These are phyloP conservation scores for Lucinisca nassula DNA, from an alignment of 2,888 invertebrate species.

Conservation along the genomic window DNA sequence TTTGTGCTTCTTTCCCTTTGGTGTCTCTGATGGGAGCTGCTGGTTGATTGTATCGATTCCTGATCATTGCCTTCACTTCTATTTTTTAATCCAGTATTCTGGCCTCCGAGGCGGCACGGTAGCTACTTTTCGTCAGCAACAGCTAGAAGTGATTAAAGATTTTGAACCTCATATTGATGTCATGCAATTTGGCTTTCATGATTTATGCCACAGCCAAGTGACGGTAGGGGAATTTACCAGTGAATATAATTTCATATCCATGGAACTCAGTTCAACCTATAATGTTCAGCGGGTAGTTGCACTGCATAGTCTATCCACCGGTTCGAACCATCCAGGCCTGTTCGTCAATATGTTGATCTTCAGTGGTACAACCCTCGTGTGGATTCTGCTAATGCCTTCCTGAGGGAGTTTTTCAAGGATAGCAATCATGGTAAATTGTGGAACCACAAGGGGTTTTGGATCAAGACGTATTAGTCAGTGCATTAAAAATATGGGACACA, in stretches of 20 bases:
- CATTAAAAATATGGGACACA: no score
- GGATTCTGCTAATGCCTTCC: no score
- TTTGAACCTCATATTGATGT: not conserved
- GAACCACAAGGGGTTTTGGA: no score
- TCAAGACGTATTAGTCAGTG: no score
- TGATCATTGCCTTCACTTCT: no score
- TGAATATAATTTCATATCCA: not conserved
- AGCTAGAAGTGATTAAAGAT: not conserved
- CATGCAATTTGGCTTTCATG: not conserved
- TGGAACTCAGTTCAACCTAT: no score
- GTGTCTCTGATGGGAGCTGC: no score
- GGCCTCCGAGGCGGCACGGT: not conserved
- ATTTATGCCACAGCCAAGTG: not conserved
- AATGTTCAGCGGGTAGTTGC: not conserved
- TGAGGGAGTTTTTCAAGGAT: not conserved
- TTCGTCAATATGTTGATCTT: no score
- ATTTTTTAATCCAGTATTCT: not conserved
- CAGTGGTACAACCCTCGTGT: no score
- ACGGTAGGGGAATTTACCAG: not conserved
- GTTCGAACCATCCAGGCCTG: no score
- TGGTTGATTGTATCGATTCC: no score
- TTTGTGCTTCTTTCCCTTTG: no score
- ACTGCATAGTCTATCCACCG: not conserved
- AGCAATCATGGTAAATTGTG: not conserved
- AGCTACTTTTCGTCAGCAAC: not conserved